Base-by-base conservation (phyloP, 2,797 vertebrate species). In the Phylloscopus collybita region DNA sequence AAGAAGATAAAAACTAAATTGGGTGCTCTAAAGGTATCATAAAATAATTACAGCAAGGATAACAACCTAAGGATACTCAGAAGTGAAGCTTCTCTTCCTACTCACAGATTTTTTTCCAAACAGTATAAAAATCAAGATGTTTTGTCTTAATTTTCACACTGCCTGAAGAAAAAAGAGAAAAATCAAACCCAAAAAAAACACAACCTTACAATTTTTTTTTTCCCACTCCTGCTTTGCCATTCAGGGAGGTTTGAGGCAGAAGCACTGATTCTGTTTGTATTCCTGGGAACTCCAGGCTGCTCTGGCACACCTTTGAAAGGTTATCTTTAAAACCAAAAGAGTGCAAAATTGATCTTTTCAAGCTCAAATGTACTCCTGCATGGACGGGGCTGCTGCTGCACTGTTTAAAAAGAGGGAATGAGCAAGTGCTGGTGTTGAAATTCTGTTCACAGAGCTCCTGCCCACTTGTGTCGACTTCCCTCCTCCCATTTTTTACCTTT, bases 311-410 rank as follows among this genome's bases (percentile, higher is more conserved):
- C 5, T 80, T 89, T 50, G 64, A 92, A 95, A 96, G 78, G 91
- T 69, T 95, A 74, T 57, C 84, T 94, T 90, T 34, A 60, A 84
- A 93, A 73, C 16, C 81, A 71, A 50, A 40, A 47, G 49, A 86
- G 57, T 53, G 36, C 61, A n/a, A 42, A 92, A 94, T 25, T 22
- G 84, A 85, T 73, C 53, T 74, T 88, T 67, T 9, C 62, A 20
- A 65, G 84, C 57, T 75, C 20, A 19, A 18, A 26, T 15, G 11
- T 36, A 30, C 69, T 76, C n/a, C 50, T 78, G 67, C 47, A 11
- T 0, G 65, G 50, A 47, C 3, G 16, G 51, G 51, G 53, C 30
- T 76, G n/a, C 38, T 38, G n/a, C 11, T 64, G 18, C 54, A 16
- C 25, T 49, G 50, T 47, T 40, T 30, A 27, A 65, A 66, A 92